Base-by-base conservation (phyloP, 2,113 vertebrate species). In the Triplophysa dalaica region DNA sequence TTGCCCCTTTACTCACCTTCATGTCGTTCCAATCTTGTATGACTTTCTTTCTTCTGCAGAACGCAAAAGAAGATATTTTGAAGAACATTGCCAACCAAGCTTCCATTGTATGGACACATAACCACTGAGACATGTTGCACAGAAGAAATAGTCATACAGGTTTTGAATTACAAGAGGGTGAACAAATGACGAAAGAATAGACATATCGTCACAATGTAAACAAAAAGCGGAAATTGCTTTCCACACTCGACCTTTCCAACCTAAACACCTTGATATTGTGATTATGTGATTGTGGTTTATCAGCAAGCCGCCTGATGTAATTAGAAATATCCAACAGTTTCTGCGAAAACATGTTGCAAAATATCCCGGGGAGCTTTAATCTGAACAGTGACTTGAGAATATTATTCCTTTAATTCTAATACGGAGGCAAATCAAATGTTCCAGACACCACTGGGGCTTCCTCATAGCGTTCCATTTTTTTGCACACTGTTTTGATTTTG, bases 361-460 rank as follows among this genome's bases (percentile, higher is more conserved):
- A 58, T 21, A 21, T 21, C 54, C 19, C 2, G 54, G n/a, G 54
- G 21, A 16, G 29, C 33, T 73, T 73, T 22, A 60, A 73, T 73
- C 54, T 73, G n/a, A 73, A 60, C 7, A 0, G 52, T 60, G 52
- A 22, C 54, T 60, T 48, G 66, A 48, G 66, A 48, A 68, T 48
- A 68, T 45, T 41, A 41, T 73, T 43, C 21, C 29, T 41, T 73
- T 58, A 8, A 73, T 21, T 41, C 19, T 73, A 73, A 70, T 70
- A 38, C 33, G 70, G 52, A 73, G 54, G 58, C 22, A 6, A 60
- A 73, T 73, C 54, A 73, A 41, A 60, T 43, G 29, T 60, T 43
- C 21, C 29, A 10, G 12, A 60, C 11, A 22, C 29, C 33, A 60
- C 70, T 73, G 12, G 70, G 70, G 70, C 3, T 60, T 41, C n/a